Evolutionary conservation across 2,113 vertebrate species (phyloP).

Genomic region (Hepsetus odoe): DNA sequence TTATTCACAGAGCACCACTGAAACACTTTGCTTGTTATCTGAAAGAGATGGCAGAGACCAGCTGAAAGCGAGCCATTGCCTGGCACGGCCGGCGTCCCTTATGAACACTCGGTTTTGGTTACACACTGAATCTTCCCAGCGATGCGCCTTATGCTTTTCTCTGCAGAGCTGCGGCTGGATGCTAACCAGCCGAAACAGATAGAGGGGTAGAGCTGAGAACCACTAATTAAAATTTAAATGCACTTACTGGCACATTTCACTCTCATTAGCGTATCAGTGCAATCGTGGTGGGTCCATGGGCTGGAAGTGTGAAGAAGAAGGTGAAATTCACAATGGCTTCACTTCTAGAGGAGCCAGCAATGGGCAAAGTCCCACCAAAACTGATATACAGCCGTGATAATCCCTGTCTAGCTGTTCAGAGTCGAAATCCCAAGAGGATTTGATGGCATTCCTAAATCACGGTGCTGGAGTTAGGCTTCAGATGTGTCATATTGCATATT

Average conservation of each 20-base stretch:
- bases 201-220: conserved; percentile 32
- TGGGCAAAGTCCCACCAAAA: conserved; percentile 6
- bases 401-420: not conserved
- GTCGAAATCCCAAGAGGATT: not conserved
- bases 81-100: conserved; percentile 29
- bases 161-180: conserved; percentile 32
- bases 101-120: conserved; percentile 23
- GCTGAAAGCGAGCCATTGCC: conserved; percentile 19
- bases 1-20: conserved; percentile 29
- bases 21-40: conserved; percentile 40
- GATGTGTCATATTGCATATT: too few species aligned
- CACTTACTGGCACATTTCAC: conserved; percentile 13
- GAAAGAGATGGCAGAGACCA: conserved; percentile 25
- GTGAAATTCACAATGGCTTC: conserved; percentile 11
- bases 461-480: too few species aligned
- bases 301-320: conserved; percentile 32
- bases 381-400: not conserved
- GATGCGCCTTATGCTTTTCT: not conserved
- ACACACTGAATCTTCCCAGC: not conserved
- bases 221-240: conserved; percentile 42
- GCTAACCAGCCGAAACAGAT: conserved; percentile 46
- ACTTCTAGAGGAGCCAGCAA: conserved; percentile 5
- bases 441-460: not conserved
- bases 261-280: conserved; percentile 28
- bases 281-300: conserved; percentile 20